A percentile compares a stretch with the other conserved stretches of the same genome.
Evolutionary conservation across 2,113 vertebrate species (phyloP).

Genomic region (Syrrhaptes paradoxus): DNA sequence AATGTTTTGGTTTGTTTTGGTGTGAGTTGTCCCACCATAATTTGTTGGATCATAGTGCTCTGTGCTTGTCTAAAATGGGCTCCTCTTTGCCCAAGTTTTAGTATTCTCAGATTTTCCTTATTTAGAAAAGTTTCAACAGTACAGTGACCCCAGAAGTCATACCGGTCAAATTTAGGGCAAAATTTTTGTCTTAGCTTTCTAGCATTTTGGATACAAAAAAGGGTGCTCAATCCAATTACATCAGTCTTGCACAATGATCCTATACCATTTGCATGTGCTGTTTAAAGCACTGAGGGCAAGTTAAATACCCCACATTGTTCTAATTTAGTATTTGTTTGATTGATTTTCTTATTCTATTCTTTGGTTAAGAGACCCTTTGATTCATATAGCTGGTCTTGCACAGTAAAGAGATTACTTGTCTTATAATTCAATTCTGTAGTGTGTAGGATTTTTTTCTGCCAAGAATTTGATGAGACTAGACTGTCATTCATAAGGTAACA

Average conservation of each 20-base stretch:
- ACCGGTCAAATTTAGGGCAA: not conserved
- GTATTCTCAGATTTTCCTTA: not conserved
- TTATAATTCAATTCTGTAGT: not conserved
- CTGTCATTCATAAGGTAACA: not conserved
- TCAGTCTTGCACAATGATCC: not conserved
- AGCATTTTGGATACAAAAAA: not conserved
- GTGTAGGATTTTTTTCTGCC: not conserved
- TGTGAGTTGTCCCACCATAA: not conserved
- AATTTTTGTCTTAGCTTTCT: not conserved
- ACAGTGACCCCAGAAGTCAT: not conserved
- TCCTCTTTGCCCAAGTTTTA: not conserved
- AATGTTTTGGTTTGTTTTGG: not conserved
- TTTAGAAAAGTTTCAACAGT: not conserved
- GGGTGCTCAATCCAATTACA: not conserved
- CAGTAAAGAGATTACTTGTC: not conserved
- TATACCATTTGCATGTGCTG: not conserved
- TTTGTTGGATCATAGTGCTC: not conserved
- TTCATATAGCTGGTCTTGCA: not conserved
- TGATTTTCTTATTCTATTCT: not conserved
- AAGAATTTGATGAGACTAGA: not conserved
- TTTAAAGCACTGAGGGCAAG: not conserved
- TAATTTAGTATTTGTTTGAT: not conserved
- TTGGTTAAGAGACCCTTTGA: not conserved
- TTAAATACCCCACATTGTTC: not conserved
- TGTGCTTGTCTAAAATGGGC: not conserved